Conservation (phyloP, 2,113 vertebrate species). For the Campylomormyrus numenius region DNA sequence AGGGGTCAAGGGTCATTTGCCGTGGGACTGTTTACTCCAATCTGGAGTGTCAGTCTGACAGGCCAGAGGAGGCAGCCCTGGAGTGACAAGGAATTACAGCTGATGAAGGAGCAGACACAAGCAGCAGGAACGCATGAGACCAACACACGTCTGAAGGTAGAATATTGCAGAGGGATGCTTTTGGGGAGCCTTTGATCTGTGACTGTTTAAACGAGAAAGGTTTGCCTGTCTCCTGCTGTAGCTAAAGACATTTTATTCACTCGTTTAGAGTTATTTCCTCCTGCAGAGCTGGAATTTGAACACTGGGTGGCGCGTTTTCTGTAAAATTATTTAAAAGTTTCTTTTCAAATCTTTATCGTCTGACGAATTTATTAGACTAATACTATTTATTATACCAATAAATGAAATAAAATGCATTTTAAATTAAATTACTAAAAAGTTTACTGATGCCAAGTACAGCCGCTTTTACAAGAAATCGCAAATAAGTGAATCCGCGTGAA, state of each 20-base stretch:
- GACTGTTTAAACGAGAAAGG: neutral
- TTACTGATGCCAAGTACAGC: neutral
- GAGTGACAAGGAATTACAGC: slow-evolving; percentile 19
- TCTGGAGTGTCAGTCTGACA: slow-evolving; percentile 12
- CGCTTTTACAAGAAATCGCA: neutral
- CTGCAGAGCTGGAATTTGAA: neutral
- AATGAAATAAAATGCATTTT: neutral
- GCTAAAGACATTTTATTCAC: neutral
- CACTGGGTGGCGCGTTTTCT: neutral
- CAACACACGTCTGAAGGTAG: neutral
- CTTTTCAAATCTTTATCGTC: neutral
- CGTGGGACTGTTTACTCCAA: neutral
- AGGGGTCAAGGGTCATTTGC: slow-evolving; percentile 1
- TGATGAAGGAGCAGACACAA: neutral
- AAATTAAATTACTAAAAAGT: neutral
- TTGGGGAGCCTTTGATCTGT: neutral
- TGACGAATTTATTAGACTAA: neutral
- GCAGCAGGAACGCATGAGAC: slow-evolving; percentile 6
- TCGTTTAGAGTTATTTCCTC: neutral
- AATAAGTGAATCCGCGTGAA: neutral
- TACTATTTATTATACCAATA: neutral
- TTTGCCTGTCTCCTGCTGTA: neutral
- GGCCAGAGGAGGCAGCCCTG: neutral
- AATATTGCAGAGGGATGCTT: neutral
- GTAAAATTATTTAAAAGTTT: neutral